Base-by-base conservation (phyloP, 2,797 vertebrate species). In the Dermochelys coriacea region DNA sequence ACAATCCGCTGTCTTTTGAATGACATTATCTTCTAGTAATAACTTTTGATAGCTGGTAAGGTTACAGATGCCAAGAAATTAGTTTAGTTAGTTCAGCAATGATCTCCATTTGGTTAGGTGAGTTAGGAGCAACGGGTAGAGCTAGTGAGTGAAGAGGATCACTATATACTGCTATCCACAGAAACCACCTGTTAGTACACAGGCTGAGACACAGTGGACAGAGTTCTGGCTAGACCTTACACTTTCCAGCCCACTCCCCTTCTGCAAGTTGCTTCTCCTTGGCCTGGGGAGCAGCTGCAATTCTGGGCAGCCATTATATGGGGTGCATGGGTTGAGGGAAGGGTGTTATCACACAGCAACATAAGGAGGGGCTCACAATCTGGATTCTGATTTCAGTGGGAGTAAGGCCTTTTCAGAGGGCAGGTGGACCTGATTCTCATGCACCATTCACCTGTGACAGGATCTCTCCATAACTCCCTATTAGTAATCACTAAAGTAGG, bases 381-480 rank as follows among this genome's bases (percentile, higher is more conserved):
- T 83, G n/a, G 12, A 23, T 90, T 93, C 55, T 64, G 75, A 79
- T 71, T 75, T 59, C 91, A 90, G 45, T 47, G 14, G 52, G 2
- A 84, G 61, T 14, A 74, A 81, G 16, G 25, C 19, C 34, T 88
- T 93, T 88, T 45, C n/a, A 81, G 79, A 64, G 34, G 25, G 6
- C 68, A 3, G 75, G 27, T n/a, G 47, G 0, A 4, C 5, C n/a
- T 12, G 45, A 47, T 47, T 34, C 0, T 1, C 16, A 14, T 64
- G 74, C 37, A 79, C 18, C n/a, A 37, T 18, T 91, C 41, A 18
- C 5, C 1, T 8, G n/a, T 85, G 84, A 41, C 34, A 80, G 41
- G 16, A 88, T n/a, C 41, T 96, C 88, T 64, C 77, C 41, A 34
- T 47, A 31, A n/a, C 34, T 52, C n/a, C 23, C 37, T 87, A 90